phyloP scores from a whole-genome alignment of 1,140 invertebrate genomes.

The Dolichoris vasculosae region DNA sequence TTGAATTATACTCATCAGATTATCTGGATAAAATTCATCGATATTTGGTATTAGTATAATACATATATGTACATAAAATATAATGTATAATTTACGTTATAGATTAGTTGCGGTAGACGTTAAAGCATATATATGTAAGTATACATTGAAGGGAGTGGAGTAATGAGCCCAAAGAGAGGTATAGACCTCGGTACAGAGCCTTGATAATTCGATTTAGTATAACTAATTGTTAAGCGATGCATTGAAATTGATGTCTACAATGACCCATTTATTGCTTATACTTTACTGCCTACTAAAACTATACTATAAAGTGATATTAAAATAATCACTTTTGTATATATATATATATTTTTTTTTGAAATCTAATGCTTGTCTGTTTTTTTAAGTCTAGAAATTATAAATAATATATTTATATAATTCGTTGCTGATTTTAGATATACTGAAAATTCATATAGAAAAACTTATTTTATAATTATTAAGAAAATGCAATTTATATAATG shows the following conservation, averaged over 20 bases:
- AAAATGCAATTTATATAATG: no score
- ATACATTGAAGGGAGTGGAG: constrained; percentile 7
- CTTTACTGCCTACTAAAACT: not conserved
- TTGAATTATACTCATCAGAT: constrained; percentile 67
- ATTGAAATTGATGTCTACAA: not conserved
- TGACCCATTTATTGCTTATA: constrained; percentile 26
- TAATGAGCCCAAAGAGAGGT: not conserved
- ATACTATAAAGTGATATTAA: not conserved
- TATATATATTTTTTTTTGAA: not conserved
- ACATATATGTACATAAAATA: no score
- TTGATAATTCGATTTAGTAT: constrained; percentile 24
- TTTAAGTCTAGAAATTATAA: no score
- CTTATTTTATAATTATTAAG: no score
- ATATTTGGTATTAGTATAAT: constrained; percentile 41
- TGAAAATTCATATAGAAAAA: no score
- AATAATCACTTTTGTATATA: no score
- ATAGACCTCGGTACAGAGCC: constrained; percentile 40
- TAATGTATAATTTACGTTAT: no score
- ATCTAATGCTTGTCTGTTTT: no score
- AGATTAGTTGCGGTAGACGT: not conserved
- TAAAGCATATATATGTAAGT: constrained; percentile 6
- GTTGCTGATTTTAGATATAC: no score
- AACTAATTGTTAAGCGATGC: constrained; percentile 13
- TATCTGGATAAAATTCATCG: constrained; percentile 68
- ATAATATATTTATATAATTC: no score